Evolutionary conservation across 2,113 vertebrate species (phyloP).

Genomic region (Centropus bengalensis): DNA sequence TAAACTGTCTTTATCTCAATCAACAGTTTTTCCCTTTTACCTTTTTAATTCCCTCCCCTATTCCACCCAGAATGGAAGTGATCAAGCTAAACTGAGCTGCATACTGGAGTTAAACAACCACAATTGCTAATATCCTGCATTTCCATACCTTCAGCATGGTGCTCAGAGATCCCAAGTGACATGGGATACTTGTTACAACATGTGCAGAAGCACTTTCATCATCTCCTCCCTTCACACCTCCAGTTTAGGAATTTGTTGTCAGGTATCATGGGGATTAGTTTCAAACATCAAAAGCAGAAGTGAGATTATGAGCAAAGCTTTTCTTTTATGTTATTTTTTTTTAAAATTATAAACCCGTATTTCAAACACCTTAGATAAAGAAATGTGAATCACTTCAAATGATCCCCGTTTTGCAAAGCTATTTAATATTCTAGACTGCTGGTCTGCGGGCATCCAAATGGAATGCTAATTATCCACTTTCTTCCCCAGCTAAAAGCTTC

Average conservation of each 20-base stretch:
- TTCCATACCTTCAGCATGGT: background rate
- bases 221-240: slow-evolving; percentile 14
- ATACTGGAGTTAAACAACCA: background rate
- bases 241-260: slow-evolving; percentile 43
- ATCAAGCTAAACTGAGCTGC: background rate
- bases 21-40: background rate
- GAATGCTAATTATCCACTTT: slow-evolving; percentile 75
- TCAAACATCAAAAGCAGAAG: slow-evolving; percentile 37
- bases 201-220: slow-evolving; percentile 57
- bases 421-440: slow-evolving; percentile 67
- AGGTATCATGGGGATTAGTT: slow-evolving; percentile 34
- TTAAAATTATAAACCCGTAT: background rate
- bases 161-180: slow-evolving; percentile 11
- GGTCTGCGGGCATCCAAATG: slow-evolving; percentile 62
- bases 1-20: background rate
- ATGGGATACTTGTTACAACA: slow-evolving; percentile 56
- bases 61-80: background rate
- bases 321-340: background rate
- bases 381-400: slow-evolving; percentile 53
- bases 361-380: slow-evolving; percentile 19
- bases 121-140: slow-evolving; percentile 9
- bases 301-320: background rate
- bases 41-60: background rate
- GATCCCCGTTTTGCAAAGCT: slow-evolving; percentile 52
- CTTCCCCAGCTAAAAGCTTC: slow-evolving; percentile 61